Percentiles rank a stretch among this genome's conserved stretches.
Conservation (phyloP, 2,888 invertebrate genomes). For the Schrankia costaestrigalis region DNA sequence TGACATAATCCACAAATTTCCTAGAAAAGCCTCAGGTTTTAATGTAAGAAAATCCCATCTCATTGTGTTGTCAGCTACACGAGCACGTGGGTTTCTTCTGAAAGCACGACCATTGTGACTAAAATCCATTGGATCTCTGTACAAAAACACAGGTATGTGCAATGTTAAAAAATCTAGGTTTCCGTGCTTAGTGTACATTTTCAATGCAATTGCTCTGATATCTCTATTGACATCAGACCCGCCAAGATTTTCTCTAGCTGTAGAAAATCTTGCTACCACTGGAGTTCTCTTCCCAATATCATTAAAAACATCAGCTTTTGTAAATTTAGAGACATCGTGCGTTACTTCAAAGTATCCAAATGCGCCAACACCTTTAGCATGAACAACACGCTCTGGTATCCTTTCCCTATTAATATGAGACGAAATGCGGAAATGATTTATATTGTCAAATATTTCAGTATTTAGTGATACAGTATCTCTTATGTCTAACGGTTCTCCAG, state of each 20-base stretch:
- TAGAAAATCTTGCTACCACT: constrained; percentile 4
- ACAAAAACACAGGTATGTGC: constrained; percentile 4
- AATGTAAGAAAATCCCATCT: constrained; percentile 3
- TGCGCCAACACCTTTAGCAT: constrained; percentile 3
- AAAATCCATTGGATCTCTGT: constrained; percentile 2
- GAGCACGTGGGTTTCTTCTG: constrained; percentile 4
- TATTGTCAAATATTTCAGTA: constrained; percentile 3
- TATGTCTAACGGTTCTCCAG: constrained; percentile 4
- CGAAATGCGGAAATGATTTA: background rate
- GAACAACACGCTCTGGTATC: constrained; percentile 3
- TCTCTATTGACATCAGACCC: constrained; percentile 1
- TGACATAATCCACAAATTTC: constrained; percentile 2
- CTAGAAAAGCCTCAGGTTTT: background rate
- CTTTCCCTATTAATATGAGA: constrained; percentile 3
- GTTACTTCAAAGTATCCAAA: constrained; percentile 7
- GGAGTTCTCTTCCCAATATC: constrained; percentile 6
- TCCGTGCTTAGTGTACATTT: constrained; percentile 5
- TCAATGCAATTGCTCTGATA: constrained; percentile 3
- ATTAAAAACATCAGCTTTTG: constrained; percentile 3
- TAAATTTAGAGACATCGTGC: constrained; percentile 2
- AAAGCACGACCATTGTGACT: constrained; percentile 1
- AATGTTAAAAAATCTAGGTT: constrained; percentile 1
- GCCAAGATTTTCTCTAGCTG: constrained; percentile 5
- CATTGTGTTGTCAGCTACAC: constrained; percentile 2
- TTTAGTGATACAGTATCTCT: constrained; percentile 2